Evolutionary conservation across 2,797 vertebrate genomes (phyloP), one percentile per base, ranked within the genome.

Genomic region (Enteromius paludinosus): DNA sequence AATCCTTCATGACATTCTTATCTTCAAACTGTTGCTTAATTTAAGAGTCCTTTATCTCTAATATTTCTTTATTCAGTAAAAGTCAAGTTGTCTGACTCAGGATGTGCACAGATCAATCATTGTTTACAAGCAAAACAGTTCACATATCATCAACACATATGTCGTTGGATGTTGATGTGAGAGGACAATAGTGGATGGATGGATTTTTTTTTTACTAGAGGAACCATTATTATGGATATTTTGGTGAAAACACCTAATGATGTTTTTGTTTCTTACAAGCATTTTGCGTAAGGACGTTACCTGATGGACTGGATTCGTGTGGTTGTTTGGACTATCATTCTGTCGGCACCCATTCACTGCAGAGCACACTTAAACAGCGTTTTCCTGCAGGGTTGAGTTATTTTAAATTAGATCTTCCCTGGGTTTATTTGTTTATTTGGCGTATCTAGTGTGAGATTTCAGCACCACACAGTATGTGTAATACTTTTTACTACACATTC

Each of bases 351-450:
- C 61, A 62, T 62, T 62, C 15, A 33, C 61, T 33, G 14, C 61
- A 62, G 15, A 62, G 61, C 33, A 4, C 18, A 47, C 70, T 54
- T 28, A 43, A 43, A 43, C 47, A 54, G 3, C 5, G 7, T 9
- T 41, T 59, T 56, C 72, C 33, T 23, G 28, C 28, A 59, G 52
- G 52, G 52, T 23, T 56, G n/a, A 56, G 47, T 20, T 56, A 28
- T 52, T 74, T 74, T 56, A 33, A 38, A 23, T 43, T 6, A 45
- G 14, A 61, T 62, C 38, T 28, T 59, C 2, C 3, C 18, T 41
- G 52, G 38, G 15, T 62, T 61, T 73, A 54, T 71, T 75, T 59
- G 11, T 75, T 43, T 61, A 14, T 74, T 56, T 49, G 12, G 18
- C 71, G n/a, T n/a, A 23, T 56, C 33, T 73, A 56, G 38, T 6